Evolutionary conservation across 2,797 vertebrate species (phyloP), one percentile per base, ranked within the genome.

Genomic region (Cirrhinus molitorella): DNA sequence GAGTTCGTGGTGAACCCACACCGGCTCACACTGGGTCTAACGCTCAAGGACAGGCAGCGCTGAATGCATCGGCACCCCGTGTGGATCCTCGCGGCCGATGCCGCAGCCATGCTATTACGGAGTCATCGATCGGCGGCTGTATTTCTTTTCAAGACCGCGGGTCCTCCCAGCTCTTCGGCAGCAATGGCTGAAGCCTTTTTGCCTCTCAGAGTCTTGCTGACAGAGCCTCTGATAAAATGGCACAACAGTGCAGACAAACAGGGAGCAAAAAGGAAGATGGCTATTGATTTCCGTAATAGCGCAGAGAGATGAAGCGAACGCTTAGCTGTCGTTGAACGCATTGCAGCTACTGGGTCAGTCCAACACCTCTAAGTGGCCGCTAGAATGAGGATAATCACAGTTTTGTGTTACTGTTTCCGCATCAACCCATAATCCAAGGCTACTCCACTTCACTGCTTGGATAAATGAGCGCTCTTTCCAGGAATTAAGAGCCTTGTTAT

Each of bases 241-340:
- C 76, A 83, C 85, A 79, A 87, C 85, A 88, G 83, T 84, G 55
- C 83, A 68, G 73, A 81, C 73, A 86, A 84, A 82, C 59, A 55
- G 68, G 34, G 82, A 85, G 79, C 81, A 77, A 81, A 84, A 70
- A 84, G 79, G 85, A 89, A 89, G 85, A 88, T 85, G 79, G 85
- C 84, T 83, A 89, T 81, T 86, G 85, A 89, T 88, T 86, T 81
- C 43, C 28, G 81, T 80, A 88, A 87, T 85, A 80, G 85, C 37
- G 43, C 68, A n/a, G 34, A 86, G 83, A 78, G 71, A 89, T 83
- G 66, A 85, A 83, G 53, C n/a, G 53, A 84, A 81, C 31, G 28
- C 79, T 88, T 86, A 86, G 84, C 70, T 55, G 34, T 85, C 23
- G 13, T 81, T 55, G 78, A 86, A 81, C 47, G 61, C 68, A 83